Conservation (phyloP, 2,888 invertebrate genomes). For the Orchestes rusci region DNA sequence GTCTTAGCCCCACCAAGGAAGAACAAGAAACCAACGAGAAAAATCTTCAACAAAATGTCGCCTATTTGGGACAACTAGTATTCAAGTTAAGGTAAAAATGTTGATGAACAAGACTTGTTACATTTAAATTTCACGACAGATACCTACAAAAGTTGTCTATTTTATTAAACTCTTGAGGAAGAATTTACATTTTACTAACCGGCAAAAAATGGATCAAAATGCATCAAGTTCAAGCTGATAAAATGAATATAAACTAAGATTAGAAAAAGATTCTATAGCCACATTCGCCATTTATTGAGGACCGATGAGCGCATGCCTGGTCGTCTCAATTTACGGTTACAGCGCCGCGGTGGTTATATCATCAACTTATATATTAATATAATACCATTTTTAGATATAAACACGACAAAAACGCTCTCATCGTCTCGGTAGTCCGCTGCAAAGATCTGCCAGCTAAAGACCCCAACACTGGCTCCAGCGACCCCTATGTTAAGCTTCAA, state of each 20-base stretch:
- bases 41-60: constrained; percentile 51
- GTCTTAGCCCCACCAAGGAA: constrained; percentile 45
- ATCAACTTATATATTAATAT: neutral
- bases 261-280: no score
- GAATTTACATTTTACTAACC: no score
- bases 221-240: no score
- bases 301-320: no score
- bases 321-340: no score
- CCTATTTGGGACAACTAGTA: constrained; percentile 77
- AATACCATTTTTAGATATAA: constrained; percentile 60
- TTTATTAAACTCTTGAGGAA: no score
- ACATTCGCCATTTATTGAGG: no score
- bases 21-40: constrained; percentile 54
- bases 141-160: no score
- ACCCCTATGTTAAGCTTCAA: constrained; percentile 97
- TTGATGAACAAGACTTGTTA: neutral
- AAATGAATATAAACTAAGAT: no score
- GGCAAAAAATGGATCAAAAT: no score
- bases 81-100: constrained; percentile 77
- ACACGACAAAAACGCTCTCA: constrained; percentile 81
- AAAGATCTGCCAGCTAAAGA: constrained; percentile 82
- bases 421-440: constrained; percentile 88
- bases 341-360: no score
- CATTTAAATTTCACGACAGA: no score
- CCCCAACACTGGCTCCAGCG: constrained; percentile 71